Conservation (phyloP, 2,113 vertebrate species). For the Trinectes maculatus region DNA sequence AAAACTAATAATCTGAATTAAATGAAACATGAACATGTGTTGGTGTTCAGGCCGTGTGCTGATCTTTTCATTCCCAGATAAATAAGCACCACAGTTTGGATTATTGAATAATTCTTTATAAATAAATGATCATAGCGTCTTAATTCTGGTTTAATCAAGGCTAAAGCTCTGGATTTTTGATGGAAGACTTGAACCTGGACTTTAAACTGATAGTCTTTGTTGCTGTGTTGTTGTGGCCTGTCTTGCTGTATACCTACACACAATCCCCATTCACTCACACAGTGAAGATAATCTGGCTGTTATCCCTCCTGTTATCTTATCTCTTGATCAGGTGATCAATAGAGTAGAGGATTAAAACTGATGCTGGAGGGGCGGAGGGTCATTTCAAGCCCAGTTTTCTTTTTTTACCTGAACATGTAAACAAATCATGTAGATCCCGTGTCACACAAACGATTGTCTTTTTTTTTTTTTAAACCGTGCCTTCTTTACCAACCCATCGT, state of each 20-base stretch:
- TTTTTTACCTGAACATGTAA: not conserved
- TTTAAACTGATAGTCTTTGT: conserved; percentile 6
- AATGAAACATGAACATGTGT: not conserved
- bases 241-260: conserved; percentile 11
- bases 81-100: not conserved
- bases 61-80: not conserved
- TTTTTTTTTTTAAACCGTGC: not conserved
- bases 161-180: not conserved
- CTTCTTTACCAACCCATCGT: not conserved
- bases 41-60: not conserved
- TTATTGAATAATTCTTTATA: not conserved
- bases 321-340: conserved; percentile 31
- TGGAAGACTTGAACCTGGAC: not conserved
- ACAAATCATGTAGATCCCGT: not conserved
- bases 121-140: not conserved
- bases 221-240: not conserved
- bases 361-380: not conserved
- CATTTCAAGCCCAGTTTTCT: not conserved
- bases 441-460: not conserved
- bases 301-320: conserved; percentile 35
- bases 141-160: not conserved
- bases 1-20: conserved; percentile 13
- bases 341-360: conserved; percentile 8
- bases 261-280: conserved; percentile 21
- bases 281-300: conserved; percentile 17